Base-by-base conservation (phyloP, 2,797 vertebrate species). In the Taeniopygia guttata region DNA sequence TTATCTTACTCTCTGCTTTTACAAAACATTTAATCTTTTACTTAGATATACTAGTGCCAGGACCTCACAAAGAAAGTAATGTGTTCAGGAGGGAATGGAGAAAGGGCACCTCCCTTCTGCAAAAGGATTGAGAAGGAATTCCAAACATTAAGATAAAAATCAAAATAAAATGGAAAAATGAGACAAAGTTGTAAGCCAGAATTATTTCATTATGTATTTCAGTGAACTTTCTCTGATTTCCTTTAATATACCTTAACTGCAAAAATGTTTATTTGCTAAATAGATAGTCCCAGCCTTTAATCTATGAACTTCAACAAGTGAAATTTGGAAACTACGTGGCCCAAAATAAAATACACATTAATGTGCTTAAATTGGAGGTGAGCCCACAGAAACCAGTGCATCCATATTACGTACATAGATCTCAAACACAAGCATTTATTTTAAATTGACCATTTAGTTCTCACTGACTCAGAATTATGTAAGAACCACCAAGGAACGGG, bases 351-450 rank as follows among this genome's bases (percentile, higher is more conserved):
- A 74, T 59, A 55, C 2, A 2, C 32, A n/a, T 70, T 70, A 60
- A 79, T 3, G 3, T 27, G 27, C 52, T 52, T 32, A 68, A 68
- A 55, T 16, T 90, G 45, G 67, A 95, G 56, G 15, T 42, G 51
- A 87, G 38, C 30, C 11, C 36, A 66, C 0, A 2, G 46, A 89
- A 85, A 60, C 14, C 42, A 60, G 12, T 13, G 13, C 11, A 26
- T 43, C 22, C 2, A 2, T 29, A 49, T 30, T 34, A 42, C 0
- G 0, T 26, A 62, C 0, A 0, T 3, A 54, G 18, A 56, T 54
- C 75, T 89, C 42, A 42, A 89, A 52, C 13, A 32, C 0, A 0
- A 46, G 13, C 1, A 64, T 43, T 58, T 79, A 62, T 78, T 89
- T 90, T 64, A 54, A 56, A 81, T 25, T 60, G 52, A 66, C 51